These are phyloP conservation scores for Heterochromis multidens DNA, from an alignment of 2,113 vertebrate species.

Conservation along the genomic window DNA sequence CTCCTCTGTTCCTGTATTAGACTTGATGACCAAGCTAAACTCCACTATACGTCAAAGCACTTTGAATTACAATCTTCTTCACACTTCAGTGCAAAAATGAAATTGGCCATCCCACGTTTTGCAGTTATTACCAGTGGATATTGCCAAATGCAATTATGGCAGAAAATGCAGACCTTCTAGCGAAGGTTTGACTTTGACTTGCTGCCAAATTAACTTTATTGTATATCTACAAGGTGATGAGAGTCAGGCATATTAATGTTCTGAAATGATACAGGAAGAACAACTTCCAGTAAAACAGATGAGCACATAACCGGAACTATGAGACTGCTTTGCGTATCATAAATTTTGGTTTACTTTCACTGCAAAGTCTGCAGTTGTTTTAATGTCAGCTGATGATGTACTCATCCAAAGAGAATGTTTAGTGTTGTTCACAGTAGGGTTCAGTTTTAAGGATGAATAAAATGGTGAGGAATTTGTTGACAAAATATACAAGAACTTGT, in stretches of 20 bases:
- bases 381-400: neutral
- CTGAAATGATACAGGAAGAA: neutral
- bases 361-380: neutral
- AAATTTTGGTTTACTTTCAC: neutral
- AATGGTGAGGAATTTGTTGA: conserved; percentile 14
- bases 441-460: neutral
- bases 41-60: conserved; percentile 23
- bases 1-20: conserved; percentile 1
- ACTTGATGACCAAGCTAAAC: conserved; percentile 49
- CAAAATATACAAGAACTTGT: neutral
- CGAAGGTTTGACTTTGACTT: conserved; percentile 25
- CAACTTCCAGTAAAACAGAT: neutral
- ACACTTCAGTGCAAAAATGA: conserved; percentile 55
- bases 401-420: neutral
- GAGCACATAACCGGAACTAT: neutral
- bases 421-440: neutral
- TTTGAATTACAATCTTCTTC: conserved; percentile 57
- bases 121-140: conserved; percentile 49
- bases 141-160: conserved; percentile 62
- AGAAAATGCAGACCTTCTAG: conserved; percentile 30
- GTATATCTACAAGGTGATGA: conserved; percentile 32
- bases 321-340: neutral
- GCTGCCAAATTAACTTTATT: conserved; percentile 21
- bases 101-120: conserved; percentile 51
- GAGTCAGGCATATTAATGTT: conserved; percentile 9